These are phyloP conservation scores for Electrophaes corylata DNA, from an alignment of 2,888 invertebrate species.

Conservation along the genomic window DNA sequence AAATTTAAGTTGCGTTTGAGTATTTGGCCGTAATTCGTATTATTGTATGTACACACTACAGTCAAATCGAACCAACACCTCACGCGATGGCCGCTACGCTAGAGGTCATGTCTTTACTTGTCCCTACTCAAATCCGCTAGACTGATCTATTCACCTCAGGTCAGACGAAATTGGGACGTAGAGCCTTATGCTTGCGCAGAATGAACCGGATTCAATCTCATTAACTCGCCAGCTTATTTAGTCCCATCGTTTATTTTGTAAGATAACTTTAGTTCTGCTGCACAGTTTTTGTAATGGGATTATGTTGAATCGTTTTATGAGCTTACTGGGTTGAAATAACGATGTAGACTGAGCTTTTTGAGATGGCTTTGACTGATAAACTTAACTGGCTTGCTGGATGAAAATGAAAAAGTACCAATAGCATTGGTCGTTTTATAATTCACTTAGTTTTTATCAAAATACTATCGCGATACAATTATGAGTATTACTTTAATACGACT, in stretches of 20 bases:
- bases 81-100: neutral
- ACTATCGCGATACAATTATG: too few relatives aligned
- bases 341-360: conserved; percentile 8
- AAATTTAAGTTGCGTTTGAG: too few relatives aligned
- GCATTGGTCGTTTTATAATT: too few relatives aligned
- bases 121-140: conserved; percentile 8
- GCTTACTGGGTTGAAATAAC: conserved; percentile 22
- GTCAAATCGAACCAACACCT: neutral
- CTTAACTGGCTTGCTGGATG: neutral
- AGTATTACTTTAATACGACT: too few relatives aligned
- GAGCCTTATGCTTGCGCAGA: conserved; percentile 43
- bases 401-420: too few relatives aligned
- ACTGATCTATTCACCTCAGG: conserved; percentile 22
- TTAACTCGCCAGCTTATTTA: conserved; percentile 57
- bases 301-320: conserved; percentile 24
- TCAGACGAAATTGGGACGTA: conserved; percentile 19
- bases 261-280: conserved; percentile 38
- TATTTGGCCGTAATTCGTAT: too few relatives aligned
- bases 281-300: conserved; percentile 41
- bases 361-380: neutral
- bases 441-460: too few relatives aligned
- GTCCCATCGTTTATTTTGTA: conserved; percentile 44
- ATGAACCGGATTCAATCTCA: conserved; percentile 59
- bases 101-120: neutral
- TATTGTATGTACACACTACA: too few relatives aligned